These are phyloP conservation scores for Campoletis sonorensis DNA, from an alignment of 1,140 invertebrate species.

Conservation along the genomic window DNA sequence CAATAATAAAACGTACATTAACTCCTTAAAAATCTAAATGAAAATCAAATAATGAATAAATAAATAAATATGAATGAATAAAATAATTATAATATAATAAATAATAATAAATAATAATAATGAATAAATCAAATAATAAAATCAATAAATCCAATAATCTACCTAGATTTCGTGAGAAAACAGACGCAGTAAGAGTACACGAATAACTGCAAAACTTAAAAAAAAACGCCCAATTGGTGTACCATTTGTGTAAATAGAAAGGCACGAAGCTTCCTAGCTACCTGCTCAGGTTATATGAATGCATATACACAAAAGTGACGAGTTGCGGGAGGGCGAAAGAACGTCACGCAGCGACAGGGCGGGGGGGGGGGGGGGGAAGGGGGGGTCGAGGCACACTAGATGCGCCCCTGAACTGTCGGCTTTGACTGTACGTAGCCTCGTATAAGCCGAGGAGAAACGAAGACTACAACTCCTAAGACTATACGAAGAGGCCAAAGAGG, in stretches of 20 bases:
- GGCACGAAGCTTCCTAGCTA: not conserved
- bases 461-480: constrained; percentile 1
- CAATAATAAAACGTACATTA: too few relatives aligned
- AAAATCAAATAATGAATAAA: too few relatives aligned
- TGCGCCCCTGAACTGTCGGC: constrained; percentile 52
- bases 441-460: constrained; percentile 2
- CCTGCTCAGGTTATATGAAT: not conserved
- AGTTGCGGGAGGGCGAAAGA: constrained; percentile 3
- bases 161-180: too few relatives aligned
- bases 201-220: too few relatives aligned
- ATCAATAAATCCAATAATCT: too few relatives aligned
- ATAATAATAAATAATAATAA: too few relatives aligned
- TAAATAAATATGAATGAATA: too few relatives aligned
- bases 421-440: constrained; percentile 40
- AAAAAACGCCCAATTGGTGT: not conserved
- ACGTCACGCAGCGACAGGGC: not conserved
- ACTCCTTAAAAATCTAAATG: too few relatives aligned
- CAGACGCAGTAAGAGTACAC: too few relatives aligned
- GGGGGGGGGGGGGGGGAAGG: not conserved
- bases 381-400: constrained; percentile 37
- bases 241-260: not conserved
- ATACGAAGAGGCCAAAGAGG: constrained; percentile 34
- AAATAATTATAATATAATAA: too few relatives aligned
- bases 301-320: constrained; percentile 2
- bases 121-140: too few relatives aligned